These are phyloP conservation scores for Globia sparganii DNA, from an alignment of 2,888 invertebrate species.

Conservation along the genomic window DNA sequence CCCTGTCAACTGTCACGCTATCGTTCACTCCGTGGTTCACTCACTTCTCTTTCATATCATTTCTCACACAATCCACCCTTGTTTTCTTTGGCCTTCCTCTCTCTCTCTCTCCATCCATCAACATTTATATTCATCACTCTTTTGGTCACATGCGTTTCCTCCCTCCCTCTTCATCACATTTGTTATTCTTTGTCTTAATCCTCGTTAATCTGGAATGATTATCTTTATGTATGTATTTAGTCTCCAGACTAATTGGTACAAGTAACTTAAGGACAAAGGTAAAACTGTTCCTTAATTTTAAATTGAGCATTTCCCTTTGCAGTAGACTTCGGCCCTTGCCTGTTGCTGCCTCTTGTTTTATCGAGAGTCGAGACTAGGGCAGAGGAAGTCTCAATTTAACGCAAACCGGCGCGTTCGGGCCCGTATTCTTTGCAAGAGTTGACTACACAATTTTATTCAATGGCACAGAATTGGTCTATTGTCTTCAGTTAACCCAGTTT, in stretches of 20 bases:
- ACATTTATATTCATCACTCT: too few species aligned
- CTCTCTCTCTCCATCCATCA: too few species aligned
- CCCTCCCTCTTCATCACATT: too few species aligned
- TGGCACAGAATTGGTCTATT: conserved; percentile 54
- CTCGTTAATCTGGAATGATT: background rate
- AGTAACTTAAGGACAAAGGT: conserved; percentile 35
- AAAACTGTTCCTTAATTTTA: conserved; percentile 47
- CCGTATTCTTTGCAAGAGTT: conserved; percentile 69
- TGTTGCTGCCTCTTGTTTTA: conserved; percentile 36
- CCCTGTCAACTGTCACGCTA: background rate
- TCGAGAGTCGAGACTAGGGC: conserved; percentile 56
- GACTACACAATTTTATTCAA: conserved; percentile 55
- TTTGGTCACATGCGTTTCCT: background rate
- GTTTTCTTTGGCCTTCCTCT: background rate
- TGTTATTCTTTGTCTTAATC: background rate
- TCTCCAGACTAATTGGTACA: conserved; percentile 37
- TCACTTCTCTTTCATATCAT: background rate
- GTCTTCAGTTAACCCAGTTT: conserved; percentile 37
- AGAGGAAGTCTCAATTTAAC: conserved; percentile 82
- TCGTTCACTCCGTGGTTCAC: background rate
- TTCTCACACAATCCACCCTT: background rate
- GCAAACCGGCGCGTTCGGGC: conserved; percentile 72
- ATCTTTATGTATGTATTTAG: background rate
- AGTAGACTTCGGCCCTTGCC: conserved; percentile 53
- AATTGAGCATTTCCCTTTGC: conserved; percentile 61